Conservation (phyloP, 1,140 invertebrate species). For the Drosophila kurseongensis region DNA sequence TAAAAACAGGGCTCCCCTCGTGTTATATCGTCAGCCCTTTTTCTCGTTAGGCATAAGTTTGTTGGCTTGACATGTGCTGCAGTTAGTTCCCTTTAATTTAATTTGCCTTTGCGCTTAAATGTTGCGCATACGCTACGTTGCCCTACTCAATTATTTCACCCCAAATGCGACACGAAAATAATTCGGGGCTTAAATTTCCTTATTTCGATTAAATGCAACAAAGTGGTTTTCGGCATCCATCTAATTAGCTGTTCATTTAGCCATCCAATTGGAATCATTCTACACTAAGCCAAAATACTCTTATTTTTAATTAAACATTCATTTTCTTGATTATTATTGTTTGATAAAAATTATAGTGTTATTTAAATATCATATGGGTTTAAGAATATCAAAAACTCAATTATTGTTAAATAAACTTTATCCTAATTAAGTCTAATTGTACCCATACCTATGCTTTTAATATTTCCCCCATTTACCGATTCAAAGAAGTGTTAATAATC, state of each 20-base stretch:
- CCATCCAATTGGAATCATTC: too few species aligned
- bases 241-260: neutral
- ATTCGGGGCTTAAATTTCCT: neutral
- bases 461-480: neutral
- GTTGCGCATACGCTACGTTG: constrained; percentile 56
- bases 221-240: neutral
- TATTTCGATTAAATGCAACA: neutral
- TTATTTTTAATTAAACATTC: too few species aligned
- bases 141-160: neutral
- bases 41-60: constrained; percentile 42
- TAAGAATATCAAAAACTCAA: too few species aligned
- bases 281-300: too few species aligned
- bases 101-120: constrained; percentile 51
- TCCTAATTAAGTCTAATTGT: too few species aligned
- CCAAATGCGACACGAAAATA: neutral
- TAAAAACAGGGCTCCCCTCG: constrained; percentile 55
- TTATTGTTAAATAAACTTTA: too few species aligned
- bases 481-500: neutral
- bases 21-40: constrained; percentile 14
- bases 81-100: constrained; percentile 55
- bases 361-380: too few species aligned
- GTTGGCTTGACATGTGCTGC: constrained; percentile 58
- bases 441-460: neutral
- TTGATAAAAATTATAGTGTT: too few species aligned
- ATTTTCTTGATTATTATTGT: too few species aligned